Evolutionary conservation across 2,113 vertebrate genomes (phyloP), one percentile per base, ranked within the genome.

Genomic region (Orycteropus afer): DNA sequence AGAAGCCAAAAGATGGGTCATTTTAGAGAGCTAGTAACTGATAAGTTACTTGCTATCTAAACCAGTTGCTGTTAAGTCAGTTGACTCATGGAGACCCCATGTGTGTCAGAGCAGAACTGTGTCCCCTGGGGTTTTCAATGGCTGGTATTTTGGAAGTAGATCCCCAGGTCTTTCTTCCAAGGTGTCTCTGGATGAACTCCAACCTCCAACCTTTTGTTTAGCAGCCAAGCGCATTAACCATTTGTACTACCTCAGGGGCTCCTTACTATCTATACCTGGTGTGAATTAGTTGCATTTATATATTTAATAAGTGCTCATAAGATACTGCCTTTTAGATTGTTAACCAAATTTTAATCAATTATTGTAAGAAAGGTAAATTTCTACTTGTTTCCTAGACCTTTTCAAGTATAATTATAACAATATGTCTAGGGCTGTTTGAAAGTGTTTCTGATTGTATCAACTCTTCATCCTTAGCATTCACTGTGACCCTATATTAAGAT

Each of bases 371-470:
- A 96, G 14, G 37, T 97, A 90, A 79, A 96, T 97, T 96, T 97
- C 92, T 94, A 86, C 73, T 89, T 73, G 57, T 86, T 96, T 96
- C 27, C 23, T 73, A 89, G 91, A 65, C 79, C 84, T 90, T 93
- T 89, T 51, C 47, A 91, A 51, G 94, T 97, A 90, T 82, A 45
- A 17, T 89, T 97, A 90, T 92, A 0, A 5, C 95, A 7, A 89
- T 97, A 97, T 93, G 89, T 95, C 89, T 86, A 96, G 89, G 37
- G 42, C 96, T 93, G 53, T 59, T 86, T 89, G 67, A 91, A 97
- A 97, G 95, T 96, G 84, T 93, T 96, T 90, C 96, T 97, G 95
- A 96, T 94, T 91, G 84, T n/a, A 96, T 97, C 65, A 92, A 96
- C 90, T 97, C 96, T 94, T 69, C 76, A 34, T 86, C 59, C 89